Percentiles rank a stretch among this genome's conserved stretches.
These are phyloP conservation scores for Paramormyrops hopkinsi DNA, from an alignment of 2,797 vertebrate species.

Conservation along the genomic window DNA sequence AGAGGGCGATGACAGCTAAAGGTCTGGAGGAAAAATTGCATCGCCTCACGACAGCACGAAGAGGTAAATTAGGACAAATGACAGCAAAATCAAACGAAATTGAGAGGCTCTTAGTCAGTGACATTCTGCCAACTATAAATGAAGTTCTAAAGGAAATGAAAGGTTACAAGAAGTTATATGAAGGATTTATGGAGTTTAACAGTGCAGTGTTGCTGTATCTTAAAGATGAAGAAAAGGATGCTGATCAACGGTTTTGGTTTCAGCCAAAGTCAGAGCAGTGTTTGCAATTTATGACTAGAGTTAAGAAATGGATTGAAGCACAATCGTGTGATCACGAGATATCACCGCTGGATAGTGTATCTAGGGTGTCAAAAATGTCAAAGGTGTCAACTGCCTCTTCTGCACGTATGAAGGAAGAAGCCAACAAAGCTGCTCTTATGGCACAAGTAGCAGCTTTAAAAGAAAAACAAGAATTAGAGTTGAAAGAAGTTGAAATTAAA, in stretches of 20 bases:
- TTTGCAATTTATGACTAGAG: neutral
- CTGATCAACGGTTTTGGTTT: constrained; percentile 19
- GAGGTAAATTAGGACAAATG: constrained; percentile 21
- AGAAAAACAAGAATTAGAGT: neutral
- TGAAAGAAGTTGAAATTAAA: neutral
- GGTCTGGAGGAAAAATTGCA: neutral
- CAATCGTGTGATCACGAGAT: neutral
- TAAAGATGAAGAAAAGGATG: constrained; percentile 9
- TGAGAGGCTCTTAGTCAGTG: neutral
- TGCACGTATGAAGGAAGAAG: neutral
- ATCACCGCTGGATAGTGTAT: neutral
- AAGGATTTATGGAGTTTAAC: neutral
- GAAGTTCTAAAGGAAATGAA: neutral
- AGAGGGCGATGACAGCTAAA: no score
- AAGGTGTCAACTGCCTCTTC: neutral
- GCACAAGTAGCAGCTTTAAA: neutral
- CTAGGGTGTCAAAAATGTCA: neutral
- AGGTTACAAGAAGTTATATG: neutral
- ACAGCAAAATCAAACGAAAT: constrained; percentile 24
- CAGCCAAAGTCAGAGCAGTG: neutral
- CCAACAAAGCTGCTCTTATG: neutral
- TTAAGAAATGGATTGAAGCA: neutral
- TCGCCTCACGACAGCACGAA: neutral
- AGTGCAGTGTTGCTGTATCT: neutral
- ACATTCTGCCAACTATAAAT: neutral